Evolutionary conservation across 2,113 vertebrate species (phyloP).

Genomic region (Isurus oxyrinchus): DNA sequence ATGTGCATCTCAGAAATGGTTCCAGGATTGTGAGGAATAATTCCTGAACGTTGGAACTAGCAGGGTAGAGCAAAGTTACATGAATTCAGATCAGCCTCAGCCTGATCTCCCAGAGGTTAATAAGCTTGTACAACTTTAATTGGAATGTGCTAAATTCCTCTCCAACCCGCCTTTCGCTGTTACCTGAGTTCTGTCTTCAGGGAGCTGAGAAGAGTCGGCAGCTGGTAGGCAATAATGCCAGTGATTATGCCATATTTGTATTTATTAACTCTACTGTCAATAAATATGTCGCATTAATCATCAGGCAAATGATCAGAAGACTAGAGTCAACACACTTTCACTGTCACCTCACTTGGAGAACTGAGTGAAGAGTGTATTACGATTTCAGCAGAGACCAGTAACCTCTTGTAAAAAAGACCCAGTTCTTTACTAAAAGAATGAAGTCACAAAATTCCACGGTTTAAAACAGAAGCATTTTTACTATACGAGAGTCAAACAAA

Average conservation of each 20-base stretch:
- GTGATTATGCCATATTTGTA: constrained; percentile 60
- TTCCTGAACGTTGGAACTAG: background rate
- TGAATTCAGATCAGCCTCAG: background rate
- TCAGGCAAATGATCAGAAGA: background rate
- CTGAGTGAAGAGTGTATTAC: background rate
- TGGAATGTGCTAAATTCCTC: constrained; percentile 53
- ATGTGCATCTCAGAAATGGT: background rate
- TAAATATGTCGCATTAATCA: constrained; percentile 46
- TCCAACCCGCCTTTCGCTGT: constrained; percentile 50
- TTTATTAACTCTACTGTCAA: constrained; percentile 65
- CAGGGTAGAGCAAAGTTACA: background rate
- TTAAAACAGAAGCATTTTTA: too few species aligned
- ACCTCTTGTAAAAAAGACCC: too few species aligned
- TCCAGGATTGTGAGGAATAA: background rate
- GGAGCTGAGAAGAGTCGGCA: constrained; percentile 56
- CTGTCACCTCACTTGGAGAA: background rate
- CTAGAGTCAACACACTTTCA: background rate
- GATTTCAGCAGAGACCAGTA: too few species aligned
- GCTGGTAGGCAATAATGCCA: constrained; percentile 54
- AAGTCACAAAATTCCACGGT: too few species aligned
- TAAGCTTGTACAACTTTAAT: constrained; percentile 62
- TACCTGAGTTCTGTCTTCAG: constrained; percentile 57
- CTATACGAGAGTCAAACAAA: too few species aligned
- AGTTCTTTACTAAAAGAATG: too few species aligned
- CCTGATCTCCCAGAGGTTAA: constrained; percentile 54